Base-by-base conservation (phyloP, 2,888 invertebrate species). In the Oeneis ivallda region DNA sequence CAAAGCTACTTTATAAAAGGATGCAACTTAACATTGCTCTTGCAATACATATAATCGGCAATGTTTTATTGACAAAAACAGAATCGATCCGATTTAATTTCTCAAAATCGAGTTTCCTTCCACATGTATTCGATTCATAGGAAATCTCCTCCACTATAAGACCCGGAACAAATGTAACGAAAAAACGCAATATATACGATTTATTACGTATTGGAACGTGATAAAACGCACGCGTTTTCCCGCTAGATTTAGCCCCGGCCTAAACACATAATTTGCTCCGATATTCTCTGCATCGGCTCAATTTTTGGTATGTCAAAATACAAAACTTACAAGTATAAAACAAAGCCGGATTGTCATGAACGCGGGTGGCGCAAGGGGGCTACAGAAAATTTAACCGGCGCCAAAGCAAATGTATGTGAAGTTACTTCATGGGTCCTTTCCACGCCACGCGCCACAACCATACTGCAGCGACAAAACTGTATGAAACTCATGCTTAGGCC, bases 381-480 rank as follows among this genome's bases (percentile, higher is more conserved):
- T 74, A 77, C 80, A 83, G 79, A 82, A 78, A 75, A 71, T 67
- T 75, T 75, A 79, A 82, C 49, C 34, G 15, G 47, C 32, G 32
- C 26, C 47, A 47, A 85, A 86, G 86, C 83, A 81, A 85, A 83
- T 80, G 81, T 79, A 78, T 78, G 80, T 64, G 68, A 66, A 70
- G 64, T 69, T 73, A 72, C 13, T 43, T 26, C 19, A 26, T 26
- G 13, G 26, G 15, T 47, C 47, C 47, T 47, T 47, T 47, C 47
- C 15, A 9, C n/a, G n/a, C n/a, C n/a, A 17, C 47, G 15, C 17
- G 2, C 45, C 15, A 15, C 47, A 47, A 8, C 15, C 47, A 43
- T n/a, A 47, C 17, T 17, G 17, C 47, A 45, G 15, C 45, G 17
- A 8, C 47, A 9, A 47, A 47, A 45, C 8, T 45, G n/a, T 45